Evolutionary conservation across 2,113 vertebrate genomes (phyloP).

Genomic region (Dinomys branickii): DNA sequence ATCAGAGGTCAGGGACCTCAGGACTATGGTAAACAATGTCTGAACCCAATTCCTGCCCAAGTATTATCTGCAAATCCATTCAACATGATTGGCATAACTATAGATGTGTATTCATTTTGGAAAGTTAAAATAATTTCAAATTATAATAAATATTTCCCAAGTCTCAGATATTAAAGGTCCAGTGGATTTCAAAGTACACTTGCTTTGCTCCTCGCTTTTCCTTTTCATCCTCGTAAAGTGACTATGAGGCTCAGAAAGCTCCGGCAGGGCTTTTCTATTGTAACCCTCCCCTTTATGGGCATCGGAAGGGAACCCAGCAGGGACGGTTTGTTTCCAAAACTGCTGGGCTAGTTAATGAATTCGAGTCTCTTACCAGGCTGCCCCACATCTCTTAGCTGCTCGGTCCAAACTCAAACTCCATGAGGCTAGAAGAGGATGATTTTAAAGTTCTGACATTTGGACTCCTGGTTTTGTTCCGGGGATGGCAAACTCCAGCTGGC

Average conservation of each 20-base stretch:
- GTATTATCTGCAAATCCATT: background rate
- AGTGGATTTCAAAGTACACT: background rate
- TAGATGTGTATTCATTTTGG: background rate
- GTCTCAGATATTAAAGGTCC: background rate
- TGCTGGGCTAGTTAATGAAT: background rate
- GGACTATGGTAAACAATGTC: background rate
- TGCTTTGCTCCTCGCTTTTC: background rate
- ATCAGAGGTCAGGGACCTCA: background rate
- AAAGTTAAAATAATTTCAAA: constrained; percentile 7
- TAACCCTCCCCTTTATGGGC: background rate
- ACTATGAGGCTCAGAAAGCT: background rate
- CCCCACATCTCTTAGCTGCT: background rate
- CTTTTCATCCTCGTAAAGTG: background rate
- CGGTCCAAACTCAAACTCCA: background rate
- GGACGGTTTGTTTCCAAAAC: background rate
- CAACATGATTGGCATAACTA: background rate
- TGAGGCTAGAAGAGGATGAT: background rate
- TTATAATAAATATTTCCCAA: background rate
- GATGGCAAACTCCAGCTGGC: background rate
- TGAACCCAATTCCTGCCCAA: background rate
- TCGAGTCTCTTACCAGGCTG: background rate
- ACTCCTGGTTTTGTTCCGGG: constrained; percentile 1
- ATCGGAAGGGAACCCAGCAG: background rate
- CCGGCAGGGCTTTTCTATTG: background rate
- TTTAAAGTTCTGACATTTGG: background rate